Evolutionary conservation across 1,140 invertebrate genomes (phyloP).

Genomic region (Anthonomus grandis): DNA sequence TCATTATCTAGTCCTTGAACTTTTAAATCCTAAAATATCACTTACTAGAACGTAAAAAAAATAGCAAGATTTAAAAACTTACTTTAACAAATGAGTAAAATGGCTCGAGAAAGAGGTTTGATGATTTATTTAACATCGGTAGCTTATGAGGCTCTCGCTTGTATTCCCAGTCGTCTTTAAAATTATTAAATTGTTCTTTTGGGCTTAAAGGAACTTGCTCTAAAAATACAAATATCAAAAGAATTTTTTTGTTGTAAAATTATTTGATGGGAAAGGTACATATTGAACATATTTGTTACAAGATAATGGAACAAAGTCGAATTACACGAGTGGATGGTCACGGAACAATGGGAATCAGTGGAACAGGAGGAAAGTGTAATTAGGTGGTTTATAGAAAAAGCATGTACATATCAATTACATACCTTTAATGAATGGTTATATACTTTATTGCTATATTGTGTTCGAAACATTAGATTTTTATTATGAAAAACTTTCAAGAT

Average conservation of each 20-base stretch:
- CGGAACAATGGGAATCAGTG: too few relatives aligned
- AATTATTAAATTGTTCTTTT: constrained; percentile 13
- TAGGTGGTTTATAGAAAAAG: too few relatives aligned
- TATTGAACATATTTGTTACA: too few relatives aligned
- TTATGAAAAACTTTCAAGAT: too few relatives aligned
- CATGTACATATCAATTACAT: too few relatives aligned
- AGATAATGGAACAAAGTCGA: too few relatives aligned
- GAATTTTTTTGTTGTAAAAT: not conserved
- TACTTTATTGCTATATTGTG: too few relatives aligned
- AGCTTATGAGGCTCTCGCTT: constrained; percentile 28
- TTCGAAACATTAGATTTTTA: too few relatives aligned
- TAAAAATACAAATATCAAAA: not conserved
- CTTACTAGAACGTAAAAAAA: not conserved
- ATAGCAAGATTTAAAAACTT: constrained; percentile 10
- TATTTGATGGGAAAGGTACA: too few relatives aligned
- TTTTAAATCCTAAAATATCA: constrained; percentile 22
- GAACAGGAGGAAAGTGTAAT: too few relatives aligned
- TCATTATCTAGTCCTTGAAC: constrained; percentile 15
- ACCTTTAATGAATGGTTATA: too few relatives aligned
- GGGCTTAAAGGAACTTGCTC: constrained; percentile 10
- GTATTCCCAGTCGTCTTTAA: constrained; percentile 40
- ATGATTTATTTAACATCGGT: constrained; percentile 28
- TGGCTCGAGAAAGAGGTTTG: constrained; percentile 28
- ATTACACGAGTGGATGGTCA: too few relatives aligned
- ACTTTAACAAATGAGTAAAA: constrained; percentile 23